These are phyloP conservation scores for Drosophila villosipedis DNA, from an alignment of 2,888 invertebrate species.

Conservation along the genomic window DNA sequence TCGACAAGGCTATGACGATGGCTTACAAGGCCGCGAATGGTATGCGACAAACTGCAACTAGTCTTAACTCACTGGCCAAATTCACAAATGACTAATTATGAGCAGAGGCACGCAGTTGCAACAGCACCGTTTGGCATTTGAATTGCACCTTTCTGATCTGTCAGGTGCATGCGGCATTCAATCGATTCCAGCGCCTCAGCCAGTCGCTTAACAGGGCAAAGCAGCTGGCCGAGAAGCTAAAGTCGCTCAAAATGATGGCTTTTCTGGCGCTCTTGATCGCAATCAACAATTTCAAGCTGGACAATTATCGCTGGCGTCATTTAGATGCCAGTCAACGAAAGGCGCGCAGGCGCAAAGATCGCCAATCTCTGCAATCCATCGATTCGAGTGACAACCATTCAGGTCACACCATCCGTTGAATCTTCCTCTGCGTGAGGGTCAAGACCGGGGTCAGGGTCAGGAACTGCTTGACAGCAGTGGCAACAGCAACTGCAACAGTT, in stretches of 20 bases:
- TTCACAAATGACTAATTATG: not conserved
- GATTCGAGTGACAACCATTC: not conserved
- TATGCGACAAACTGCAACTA: conserved; percentile 23
- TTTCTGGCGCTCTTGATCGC: conserved; percentile 66
- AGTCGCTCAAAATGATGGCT: conserved; percentile 47
- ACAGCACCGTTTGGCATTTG: conserved; percentile 76
- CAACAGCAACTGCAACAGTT: not conserved
- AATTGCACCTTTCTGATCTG: conserved; percentile 72
- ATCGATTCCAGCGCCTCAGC: conserved; percentile 71
- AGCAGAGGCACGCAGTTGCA: conserved; percentile 68
- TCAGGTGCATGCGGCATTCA: conserved; percentile 76
- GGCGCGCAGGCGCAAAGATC: not conserved
- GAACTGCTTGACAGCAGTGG: conserved; percentile 3
- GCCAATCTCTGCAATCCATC: not conserved
- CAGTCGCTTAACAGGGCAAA: conserved; percentile 69
- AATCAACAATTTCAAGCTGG: conserved; percentile 67
- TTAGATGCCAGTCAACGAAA: conserved; percentile 2
- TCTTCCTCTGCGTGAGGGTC: not conserved
- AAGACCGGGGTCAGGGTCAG: not conserved
- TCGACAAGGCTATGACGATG: conserved; percentile 66
- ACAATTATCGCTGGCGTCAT: not conserved
- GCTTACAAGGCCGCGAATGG: conserved; percentile 71
- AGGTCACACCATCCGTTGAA: no score
- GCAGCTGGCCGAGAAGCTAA: conserved; percentile 55
- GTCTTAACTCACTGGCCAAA: not conserved